Conservation (phyloP, 2,888 invertebrate species). For the Sympetrum striolatum region DNA sequence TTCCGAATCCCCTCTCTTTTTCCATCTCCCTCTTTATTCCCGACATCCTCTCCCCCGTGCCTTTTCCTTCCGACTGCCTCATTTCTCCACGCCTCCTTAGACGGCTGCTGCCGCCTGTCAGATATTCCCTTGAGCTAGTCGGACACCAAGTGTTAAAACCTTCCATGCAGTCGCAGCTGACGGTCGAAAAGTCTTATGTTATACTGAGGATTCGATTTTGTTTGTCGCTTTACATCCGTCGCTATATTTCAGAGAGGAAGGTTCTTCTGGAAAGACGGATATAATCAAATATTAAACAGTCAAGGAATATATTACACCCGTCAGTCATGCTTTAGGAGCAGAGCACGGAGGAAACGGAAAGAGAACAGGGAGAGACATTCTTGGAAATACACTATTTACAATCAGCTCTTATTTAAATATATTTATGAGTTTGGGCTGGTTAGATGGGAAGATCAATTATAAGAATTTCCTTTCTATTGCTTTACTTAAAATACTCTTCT, state of each 20-base stretch:
- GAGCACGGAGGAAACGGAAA: background rate
- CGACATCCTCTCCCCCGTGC: background rate
- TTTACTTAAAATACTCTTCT: too few relatives aligned
- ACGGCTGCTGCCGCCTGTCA: slow-evolving; percentile 41
- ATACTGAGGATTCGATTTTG: slow-evolving; percentile 31
- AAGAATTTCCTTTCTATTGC: too few relatives aligned
- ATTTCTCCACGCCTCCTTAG: slow-evolving; percentile 8
- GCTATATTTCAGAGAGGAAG: background rate
- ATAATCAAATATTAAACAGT: background rate
- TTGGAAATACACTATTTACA: background rate
- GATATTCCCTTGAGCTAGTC: slow-evolving; percentile 35
- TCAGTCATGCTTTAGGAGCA: background rate
- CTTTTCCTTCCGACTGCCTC: slow-evolving; percentile 1
- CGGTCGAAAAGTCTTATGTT: slow-evolving; percentile 33
- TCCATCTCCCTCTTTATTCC: background rate
- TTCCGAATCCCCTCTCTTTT: background rate
- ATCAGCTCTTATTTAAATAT: too few relatives aligned
- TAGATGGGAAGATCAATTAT: too few relatives aligned
- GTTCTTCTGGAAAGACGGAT: background rate
- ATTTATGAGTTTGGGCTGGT: too few relatives aligned
- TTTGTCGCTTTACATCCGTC: slow-evolving; percentile 37
- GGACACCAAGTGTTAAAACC: slow-evolving; percentile 40
- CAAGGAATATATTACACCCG: slow-evolving; percentile 1
- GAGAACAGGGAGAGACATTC: background rate
- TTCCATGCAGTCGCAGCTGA: slow-evolving; percentile 38